Evolutionary conservation across 2,113 vertebrate genomes (phyloP).

Genomic region (Redunca redunca): DNA sequence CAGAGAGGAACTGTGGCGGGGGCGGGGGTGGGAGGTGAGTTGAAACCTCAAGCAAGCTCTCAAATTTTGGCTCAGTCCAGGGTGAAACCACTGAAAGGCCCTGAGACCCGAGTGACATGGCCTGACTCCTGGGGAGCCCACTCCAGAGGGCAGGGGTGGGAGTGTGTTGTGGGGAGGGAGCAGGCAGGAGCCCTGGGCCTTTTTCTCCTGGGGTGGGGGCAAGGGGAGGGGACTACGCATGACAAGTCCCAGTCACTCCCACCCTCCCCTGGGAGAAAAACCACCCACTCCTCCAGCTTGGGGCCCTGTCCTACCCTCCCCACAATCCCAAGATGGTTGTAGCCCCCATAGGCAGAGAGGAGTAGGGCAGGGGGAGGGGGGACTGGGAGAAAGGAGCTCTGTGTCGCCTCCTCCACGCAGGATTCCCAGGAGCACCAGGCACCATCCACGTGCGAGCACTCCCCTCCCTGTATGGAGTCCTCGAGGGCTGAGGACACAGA

Average conservation of each 20-base stretch:
- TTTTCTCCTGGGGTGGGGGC: not conserved
- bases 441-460: fast-evolving
- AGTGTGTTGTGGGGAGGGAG: too few species aligned
- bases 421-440: fast-evolving
- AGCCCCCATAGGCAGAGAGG: not conserved
- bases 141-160: not conserved
- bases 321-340: not conserved
- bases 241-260: not conserved
- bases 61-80: not conserved
- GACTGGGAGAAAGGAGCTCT: fast-evolving
- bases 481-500: fast-evolving
- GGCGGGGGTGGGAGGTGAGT: fast-evolving
- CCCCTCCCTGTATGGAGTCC: fast-evolving
- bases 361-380: fast-evolving
- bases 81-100: not conserved
- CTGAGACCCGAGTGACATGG: not conserved
- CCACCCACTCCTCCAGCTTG: not conserved
- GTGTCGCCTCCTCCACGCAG: fast-evolving
- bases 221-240: not conserved
- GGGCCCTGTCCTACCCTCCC: not conserved
- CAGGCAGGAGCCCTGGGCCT: fast-evolving
- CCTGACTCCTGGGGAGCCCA: not conserved
- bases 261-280: not conserved
- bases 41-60: not conserved
- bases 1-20: not conserved